Base-by-base conservation (phyloP, 2,797 vertebrate species). In the Periparus ater region DNA sequence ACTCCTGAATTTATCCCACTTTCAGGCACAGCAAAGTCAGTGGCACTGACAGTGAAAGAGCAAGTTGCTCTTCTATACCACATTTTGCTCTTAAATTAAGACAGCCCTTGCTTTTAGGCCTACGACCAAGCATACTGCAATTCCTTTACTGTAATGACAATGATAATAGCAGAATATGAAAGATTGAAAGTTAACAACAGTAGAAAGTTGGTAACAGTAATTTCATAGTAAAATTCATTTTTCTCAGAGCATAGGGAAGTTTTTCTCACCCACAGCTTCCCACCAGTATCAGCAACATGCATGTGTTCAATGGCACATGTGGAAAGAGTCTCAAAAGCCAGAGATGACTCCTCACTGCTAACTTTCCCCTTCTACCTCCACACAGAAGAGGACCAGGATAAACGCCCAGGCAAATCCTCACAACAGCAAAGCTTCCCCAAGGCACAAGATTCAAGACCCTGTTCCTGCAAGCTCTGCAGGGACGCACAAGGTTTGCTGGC, bases 401-500 rank as follows among this genome's bases (percentile, higher is more conserved):
- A 78, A 63, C 22, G 82, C 55, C 16, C 26, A 73, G 29, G 34
- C 27, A 74, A 86, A 27, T 65, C 29, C 42, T 65, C 38, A 60
- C 9, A 34, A 66, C 36, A 77, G 38, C 60, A 71, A 76, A 79
- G 30, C 15, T 20, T 50, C 22, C 36, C n/a, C 42, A 42, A 2
- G 61, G 25, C 74, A 70, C 25, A 29, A 30, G 36, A 72, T 22
- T 55, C 51, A 77, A 55, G 58, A 45, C 11, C 20, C 17, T 44
- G 23, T 5, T 92, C 38, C 54, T 78, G 9, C 5, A 5, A 84
- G 25, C 20, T 60, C 34, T 0, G 0, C 1, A 53, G 17, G 27
- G 48, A 89, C 30, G 32, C 75, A 40, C 2, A 25, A 25, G 17
- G 12, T 70, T 66, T 91, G 32, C n/a, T 70, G 48, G 21, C 36